These are phyloP conservation scores for Perithous albicinctus DNA, from an alignment of 2,888 invertebrate species.

Conservation along the genomic window DNA sequence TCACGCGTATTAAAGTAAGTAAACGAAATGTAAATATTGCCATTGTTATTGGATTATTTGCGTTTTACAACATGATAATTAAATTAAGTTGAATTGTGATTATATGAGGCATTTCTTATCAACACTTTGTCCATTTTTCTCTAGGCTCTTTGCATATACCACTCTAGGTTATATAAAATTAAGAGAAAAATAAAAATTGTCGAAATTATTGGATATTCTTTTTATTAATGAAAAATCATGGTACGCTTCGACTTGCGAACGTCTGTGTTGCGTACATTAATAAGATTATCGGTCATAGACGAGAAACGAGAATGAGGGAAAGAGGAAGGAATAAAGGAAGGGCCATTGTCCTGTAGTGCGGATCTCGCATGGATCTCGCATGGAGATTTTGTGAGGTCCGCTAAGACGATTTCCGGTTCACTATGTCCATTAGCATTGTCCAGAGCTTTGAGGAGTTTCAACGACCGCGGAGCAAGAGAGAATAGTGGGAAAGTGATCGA, in stretches of 20 bases:
- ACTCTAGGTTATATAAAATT: too few relatives aligned
- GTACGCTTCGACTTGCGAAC: not conserved
- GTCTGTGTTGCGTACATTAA: not conserved
- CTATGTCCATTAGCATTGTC: slow-evolving; percentile 29
- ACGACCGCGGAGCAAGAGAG: not conserved
- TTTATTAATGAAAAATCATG: too few relatives aligned
- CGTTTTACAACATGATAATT: not conserved
- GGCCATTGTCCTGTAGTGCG: slow-evolving; percentile 38
- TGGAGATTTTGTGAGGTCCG: not conserved
- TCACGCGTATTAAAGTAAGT: not conserved
- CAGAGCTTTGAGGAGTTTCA: slow-evolving; percentile 26
- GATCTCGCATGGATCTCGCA: slow-evolving; percentile 9
- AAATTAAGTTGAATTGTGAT: not conserved
- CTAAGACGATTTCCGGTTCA: slow-evolving; percentile 17
- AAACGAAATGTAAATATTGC: not conserved
- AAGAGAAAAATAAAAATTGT: too few relatives aligned
- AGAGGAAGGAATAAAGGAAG: slow-evolving; percentile 10
- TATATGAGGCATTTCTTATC: too few relatives aligned
- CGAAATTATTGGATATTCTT: too few relatives aligned
- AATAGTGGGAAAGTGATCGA: slow-evolving; percentile 1
- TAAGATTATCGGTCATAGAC: not conserved
- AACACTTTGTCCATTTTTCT: too few relatives aligned
- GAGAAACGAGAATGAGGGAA: not conserved
- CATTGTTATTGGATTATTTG: not conserved
- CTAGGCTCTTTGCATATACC: too few relatives aligned